phyloP scores from a whole-genome alignment of 2,113 vertebrate genomes.

The Syrrhaptes paradoxus region DNA sequence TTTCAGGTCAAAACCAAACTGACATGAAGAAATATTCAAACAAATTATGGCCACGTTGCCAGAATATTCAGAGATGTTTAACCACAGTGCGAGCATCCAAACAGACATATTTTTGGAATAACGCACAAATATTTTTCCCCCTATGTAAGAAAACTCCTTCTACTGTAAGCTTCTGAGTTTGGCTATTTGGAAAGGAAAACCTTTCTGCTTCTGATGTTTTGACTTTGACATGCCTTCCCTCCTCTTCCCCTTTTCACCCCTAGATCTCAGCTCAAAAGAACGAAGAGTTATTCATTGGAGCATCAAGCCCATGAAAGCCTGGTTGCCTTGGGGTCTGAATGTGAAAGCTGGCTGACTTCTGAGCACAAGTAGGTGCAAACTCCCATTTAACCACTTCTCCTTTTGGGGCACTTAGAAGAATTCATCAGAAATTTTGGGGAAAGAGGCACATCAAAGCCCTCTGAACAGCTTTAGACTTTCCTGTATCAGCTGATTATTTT shows the following conservation, averaged over 20 bases:
- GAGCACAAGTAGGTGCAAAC: not conserved
- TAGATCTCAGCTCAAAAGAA: not conserved
- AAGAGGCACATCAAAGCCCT: not conserved
- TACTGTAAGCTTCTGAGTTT: not conserved
- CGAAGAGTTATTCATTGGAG: not conserved
- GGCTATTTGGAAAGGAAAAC: not conserved
- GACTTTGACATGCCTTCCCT: not conserved
- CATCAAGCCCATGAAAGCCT: not conserved
- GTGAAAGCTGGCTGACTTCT: not conserved
- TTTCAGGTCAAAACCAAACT: not conserved
- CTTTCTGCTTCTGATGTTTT: not conserved
- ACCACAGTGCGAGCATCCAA: not conserved
- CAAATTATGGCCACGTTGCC: not conserved
- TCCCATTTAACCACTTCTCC: not conserved
- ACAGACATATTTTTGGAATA: not conserved
- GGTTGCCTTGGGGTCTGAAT: not conserved
- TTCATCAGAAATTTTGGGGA: not conserved
- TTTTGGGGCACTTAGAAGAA: not conserved
- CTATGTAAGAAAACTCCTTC: not conserved
- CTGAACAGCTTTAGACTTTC: not conserved
- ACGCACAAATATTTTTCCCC: not conserved
- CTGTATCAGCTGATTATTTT: not conserved
- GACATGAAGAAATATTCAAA: not conserved
- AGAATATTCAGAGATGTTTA: not conserved
- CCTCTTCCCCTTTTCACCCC: not conserved